A percentile compares a stretch with the other conserved stretches of the same genome.
These are phyloP conservation scores for Oscheius sp. DNA, from an alignment of 2,888 invertebrate genomes.

Conservation along the genomic window DNA sequence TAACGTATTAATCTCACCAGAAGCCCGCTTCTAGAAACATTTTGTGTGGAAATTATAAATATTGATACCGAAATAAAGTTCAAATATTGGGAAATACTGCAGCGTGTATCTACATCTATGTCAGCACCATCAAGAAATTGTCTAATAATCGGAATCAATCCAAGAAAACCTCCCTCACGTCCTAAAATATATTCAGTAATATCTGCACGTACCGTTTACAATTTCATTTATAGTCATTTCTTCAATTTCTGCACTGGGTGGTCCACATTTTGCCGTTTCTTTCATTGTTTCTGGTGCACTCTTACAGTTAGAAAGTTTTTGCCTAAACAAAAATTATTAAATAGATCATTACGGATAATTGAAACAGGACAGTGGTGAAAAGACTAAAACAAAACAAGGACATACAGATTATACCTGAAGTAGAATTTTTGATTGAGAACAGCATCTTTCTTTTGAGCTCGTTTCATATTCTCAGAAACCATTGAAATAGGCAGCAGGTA, in stretches of 20 bases:
- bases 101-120: conserved; percentile 94
- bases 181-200: conserved; percentile 50
- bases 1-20: conserved; percentile 89
- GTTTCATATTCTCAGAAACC: conserved; percentile 87
- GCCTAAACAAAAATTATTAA: conserved; percentile 19
- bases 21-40: conserved; percentile 76
- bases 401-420: conserved; percentile 77
- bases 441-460: conserved; percentile 90
- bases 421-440: conserved; percentile 86
- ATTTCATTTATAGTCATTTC: conserved; percentile 94
- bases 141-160: conserved; percentile 90
- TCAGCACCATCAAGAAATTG: conserved; percentile 93
- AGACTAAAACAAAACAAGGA: not conserved
- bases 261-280: conserved; percentile 49
- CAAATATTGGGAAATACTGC: conserved; percentile 94
- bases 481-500: conserved; percentile 88
- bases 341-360: not conserved
- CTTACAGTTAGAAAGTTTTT: conserved; percentile 62
- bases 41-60: not conserved
- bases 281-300: conserved; percentile 63
- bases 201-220: conserved; percentile 82
- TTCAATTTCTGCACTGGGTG: conserved; percentile 72
- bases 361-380: not conserved
- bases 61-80: conserved; percentile 72
- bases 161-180: conserved; percentile 88